Evolutionary conservation across 2,797 vertebrate species (phyloP).

Genomic region (Onychomys arenicola): DNA sequence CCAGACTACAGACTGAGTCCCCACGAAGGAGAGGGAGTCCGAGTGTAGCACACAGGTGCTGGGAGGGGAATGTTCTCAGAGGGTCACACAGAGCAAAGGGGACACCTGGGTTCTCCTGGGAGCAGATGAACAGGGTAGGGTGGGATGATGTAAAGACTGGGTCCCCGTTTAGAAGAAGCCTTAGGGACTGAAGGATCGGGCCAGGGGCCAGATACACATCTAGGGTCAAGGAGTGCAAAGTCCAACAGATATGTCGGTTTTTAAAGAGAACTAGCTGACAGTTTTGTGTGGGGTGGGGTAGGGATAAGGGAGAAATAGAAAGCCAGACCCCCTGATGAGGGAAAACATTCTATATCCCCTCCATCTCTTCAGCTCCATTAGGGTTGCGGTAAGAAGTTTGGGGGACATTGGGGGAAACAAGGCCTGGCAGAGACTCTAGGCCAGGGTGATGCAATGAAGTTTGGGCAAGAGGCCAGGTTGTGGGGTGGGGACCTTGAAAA

Average conservation of each 20-base stretch:
- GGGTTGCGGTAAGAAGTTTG: conserved; percentile 67
- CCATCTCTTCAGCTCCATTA: neutral
- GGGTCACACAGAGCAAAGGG: neutral
- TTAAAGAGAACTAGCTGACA: conserved; percentile 43
- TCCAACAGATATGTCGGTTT: conserved; percentile 63
- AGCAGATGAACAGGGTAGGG: conserved; percentile 2
- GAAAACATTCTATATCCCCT: neutral
- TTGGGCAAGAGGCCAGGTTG: conserved; percentile 80
- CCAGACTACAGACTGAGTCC: neutral
- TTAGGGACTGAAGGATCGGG: conserved; percentile 48
- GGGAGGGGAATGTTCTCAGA: conserved; percentile 5
- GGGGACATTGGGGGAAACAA: conserved; percentile 66
- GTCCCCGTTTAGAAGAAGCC: conserved; percentile 52
- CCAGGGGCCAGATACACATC: conserved; percentile 52
- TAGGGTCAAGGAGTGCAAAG: conserved; percentile 33
- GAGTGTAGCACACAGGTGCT: conserved; percentile 5
- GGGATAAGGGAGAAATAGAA: neutral
- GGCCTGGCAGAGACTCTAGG: conserved; percentile 70
- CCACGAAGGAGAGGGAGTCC: neutral
- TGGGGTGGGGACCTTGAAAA: conserved; percentile 74
- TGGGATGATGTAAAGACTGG: neutral
- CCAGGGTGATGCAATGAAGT: conserved; percentile 80
- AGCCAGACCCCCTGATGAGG: neutral
- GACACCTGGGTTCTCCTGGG: conserved; percentile 76
- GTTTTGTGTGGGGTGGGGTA: neutral